phyloP scores from a whole-genome alignment of 2,797 vertebrate species.

The Sebastes taczanowskii region DNA sequence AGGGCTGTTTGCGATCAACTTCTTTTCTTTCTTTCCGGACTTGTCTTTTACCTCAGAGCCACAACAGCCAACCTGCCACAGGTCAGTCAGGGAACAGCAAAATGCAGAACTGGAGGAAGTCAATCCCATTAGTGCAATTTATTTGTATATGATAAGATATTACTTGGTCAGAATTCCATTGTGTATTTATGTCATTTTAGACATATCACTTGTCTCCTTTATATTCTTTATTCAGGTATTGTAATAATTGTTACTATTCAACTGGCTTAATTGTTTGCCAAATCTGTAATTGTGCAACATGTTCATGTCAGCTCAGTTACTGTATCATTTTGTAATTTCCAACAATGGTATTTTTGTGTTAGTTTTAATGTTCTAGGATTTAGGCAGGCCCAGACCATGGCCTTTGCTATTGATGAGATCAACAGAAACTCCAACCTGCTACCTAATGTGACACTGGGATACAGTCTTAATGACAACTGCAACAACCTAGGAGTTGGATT shows the following conservation, averaged over 20 bases:
- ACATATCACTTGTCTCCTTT: neutral
- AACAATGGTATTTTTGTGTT: neutral
- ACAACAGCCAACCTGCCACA: constrained; percentile 53
- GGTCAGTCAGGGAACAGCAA: constrained; percentile 46
- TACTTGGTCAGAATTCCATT: neutral
- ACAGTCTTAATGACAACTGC: constrained; percentile 62
- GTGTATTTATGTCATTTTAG: neutral
- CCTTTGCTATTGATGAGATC: constrained; percentile 77
- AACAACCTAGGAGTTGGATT: constrained; percentile 67
- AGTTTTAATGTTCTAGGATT: constrained; percentile 70
- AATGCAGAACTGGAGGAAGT: constrained; percentile 1
- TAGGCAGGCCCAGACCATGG: constrained; percentile 69
- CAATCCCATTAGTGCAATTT: neutral
- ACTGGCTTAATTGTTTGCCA: neutral
- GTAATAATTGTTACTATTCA: neutral
- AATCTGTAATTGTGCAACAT: neutral
- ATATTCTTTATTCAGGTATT: constrained; percentile 34
- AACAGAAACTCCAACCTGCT: constrained; percentile 17
- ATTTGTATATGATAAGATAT: neutral
- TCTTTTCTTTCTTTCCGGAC: constrained; percentile 68
- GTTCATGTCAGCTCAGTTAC: constrained; percentile 26
- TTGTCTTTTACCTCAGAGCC: constrained; percentile 72
- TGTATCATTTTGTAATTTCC: neutral
- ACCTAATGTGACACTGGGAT: neutral
- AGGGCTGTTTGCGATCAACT: constrained; percentile 72